Evolutionary conservation across 2,888 invertebrate species (phyloP), one percentile per base, ranked within the genome.

Genomic region (Patella ulyssiponensis): DNA sequence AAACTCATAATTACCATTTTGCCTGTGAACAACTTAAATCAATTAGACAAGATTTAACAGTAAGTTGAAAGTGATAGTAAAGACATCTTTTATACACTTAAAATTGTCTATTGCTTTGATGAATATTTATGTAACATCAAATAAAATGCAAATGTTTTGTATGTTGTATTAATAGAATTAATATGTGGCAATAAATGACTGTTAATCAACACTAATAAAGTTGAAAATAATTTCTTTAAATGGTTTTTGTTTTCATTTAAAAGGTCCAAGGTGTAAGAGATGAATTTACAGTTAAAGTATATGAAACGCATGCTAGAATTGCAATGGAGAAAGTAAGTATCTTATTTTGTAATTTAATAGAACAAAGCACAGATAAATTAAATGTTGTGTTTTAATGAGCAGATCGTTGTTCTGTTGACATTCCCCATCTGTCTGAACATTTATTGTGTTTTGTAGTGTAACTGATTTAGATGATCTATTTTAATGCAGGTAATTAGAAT

Each of bases 21-120:
- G 96, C 97, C 80, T 99, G 98, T 93, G 98, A 99, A 94, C 99
- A 99, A 93, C 93, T 99, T 78, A 99, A 99, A 93, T 98, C 98
- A 12, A 98, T 99, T 85, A 93, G 99, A 86, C 99, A 99, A 93
- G 99, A 99, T 94, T 94, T 99, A 87, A 99, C 99, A 81, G 99
- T 98, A 92, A 94, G 94, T 83, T 27, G 23, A 44, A 44, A 33
- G 33, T 33, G 33, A 5, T 33, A 33, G 33, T 33, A 33, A 33
- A 33, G 33, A 33, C 33, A 33, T 33, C 33, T 33, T 4, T 33
- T 5, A 33, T 33, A 4, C 33, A 33, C 33, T 33, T 33, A 3
- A 33, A 33, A 44, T 44, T 44, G 7, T 9, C 44, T 44, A 44
- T 44, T 44, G 44, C 44, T 9, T 44, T 7, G 44, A 44, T 44